Evolutionary conservation across 37 sponge, comb jelly and placozoan genomes (phyloP), one percentile per base, ranked within the genome.

Genomic region (Diacarnus erythraeanus): DNA sequence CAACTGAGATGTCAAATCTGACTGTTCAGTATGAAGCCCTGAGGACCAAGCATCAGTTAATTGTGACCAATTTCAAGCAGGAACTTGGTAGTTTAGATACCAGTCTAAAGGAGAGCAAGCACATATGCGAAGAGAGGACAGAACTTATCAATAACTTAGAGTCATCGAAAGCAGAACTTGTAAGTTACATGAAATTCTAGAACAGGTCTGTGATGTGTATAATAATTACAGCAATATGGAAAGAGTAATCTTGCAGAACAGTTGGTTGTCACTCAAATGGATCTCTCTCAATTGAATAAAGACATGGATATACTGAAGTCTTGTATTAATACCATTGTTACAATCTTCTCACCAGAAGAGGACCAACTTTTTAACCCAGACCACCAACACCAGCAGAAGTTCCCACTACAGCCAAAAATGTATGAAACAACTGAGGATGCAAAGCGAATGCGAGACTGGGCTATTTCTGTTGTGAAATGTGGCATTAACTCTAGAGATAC

Each of bases 391-490:
- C 74, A 12, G 18, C 57, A 47, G 66, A 65, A 30, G 34, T 65
- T 65, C 43, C 38, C 60, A 2, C 25, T 40, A 12, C 75, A 89
- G 84, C 84, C 84, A 1, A 83, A 78, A 29, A 20, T 43, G 67
- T 78, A 61, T 83, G 89, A 57, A 30, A 75, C 60, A 18, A 25
- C 41, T 68, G 80, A 70, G 38, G 89, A 89, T 42, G 37, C 69
- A 1, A 59, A 23, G 0, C 73, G 84, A 9, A 23, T 79, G 61
- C 78, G 47, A 27, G 84, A 89, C 38, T 89, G 89, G 89, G 72
- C 75, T 27, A 61, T 89, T 44, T 26, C 75, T 0, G 59, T 70
- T 30, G 89, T 89, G 0, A 57, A 64, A 38, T 59, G 78, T 25
- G 68, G 74, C 10, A 25, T 89, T 17, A 69, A 79, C 35, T n/a